phyloP scores from a whole-genome alignment of 2,797 vertebrate genomes.

The Periophthalmus magnuspinnatus region DNA sequence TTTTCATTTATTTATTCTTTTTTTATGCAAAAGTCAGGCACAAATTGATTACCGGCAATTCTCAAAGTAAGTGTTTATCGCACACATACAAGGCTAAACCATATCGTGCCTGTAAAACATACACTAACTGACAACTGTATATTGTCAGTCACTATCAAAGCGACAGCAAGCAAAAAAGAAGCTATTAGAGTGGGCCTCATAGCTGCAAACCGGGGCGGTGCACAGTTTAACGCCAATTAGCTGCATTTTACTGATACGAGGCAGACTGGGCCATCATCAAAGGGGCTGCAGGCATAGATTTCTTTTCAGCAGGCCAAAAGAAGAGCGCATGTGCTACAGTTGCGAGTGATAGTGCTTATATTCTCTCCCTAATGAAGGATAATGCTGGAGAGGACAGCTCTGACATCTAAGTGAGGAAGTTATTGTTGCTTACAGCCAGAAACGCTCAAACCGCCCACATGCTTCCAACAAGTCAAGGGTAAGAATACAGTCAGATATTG shows the following conservation, averaged over 20 bases:
- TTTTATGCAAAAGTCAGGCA: too few species aligned
- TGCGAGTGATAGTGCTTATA: conserved; percentile 16
- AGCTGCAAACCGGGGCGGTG: background rate
- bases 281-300: conserved; percentile 24
- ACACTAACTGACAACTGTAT: background rate
- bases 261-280: conserved; percentile 12
- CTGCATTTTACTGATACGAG: conserved; percentile 16
- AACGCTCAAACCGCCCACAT: background rate
- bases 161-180: background rate
- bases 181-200: background rate
- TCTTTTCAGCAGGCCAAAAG: conserved; percentile 10
- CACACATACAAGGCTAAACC: too few species aligned
- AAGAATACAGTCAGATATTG: background rate
- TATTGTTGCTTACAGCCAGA: conserved; percentile 14
- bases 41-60: too few species aligned
- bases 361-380: conserved; percentile 25
- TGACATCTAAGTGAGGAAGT: conserved; percentile 17
- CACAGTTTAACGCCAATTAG: conserved; percentile 15
- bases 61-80: too few species aligned
- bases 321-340: conserved; percentile 10
- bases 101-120: too few species aligned
- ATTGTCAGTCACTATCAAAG: conserved; percentile 5
- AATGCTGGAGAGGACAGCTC: conserved; percentile 15
- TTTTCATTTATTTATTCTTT: too few species aligned
- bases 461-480: background rate